These are phyloP conservation scores for Eleginops maclovinus DNA, from an alignment of 2,113 vertebrate species.

Conservation along the genomic window DNA sequence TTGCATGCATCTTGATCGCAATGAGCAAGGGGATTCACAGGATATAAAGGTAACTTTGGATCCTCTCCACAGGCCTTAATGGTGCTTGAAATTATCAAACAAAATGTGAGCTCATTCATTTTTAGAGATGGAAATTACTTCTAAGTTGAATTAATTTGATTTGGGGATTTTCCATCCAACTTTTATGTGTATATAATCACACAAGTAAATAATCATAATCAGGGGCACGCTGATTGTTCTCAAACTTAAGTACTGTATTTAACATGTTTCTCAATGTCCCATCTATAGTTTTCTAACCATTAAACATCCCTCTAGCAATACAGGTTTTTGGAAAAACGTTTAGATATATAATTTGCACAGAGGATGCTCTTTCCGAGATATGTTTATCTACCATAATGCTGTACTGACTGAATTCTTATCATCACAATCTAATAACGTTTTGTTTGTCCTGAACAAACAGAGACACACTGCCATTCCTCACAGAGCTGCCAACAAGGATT, in stretches of 20 bases:
- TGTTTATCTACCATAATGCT: slow-evolving; percentile 5
- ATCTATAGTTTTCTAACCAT: too few species aligned
- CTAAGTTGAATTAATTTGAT: slow-evolving; percentile 60
- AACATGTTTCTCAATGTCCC: too few species aligned
- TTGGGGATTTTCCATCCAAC: slow-evolving; percentile 27
- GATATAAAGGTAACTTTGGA: slow-evolving; percentile 46
- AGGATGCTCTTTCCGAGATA: background rate
- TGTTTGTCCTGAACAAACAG: slow-evolving; percentile 49
- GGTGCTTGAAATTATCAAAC: slow-evolving; percentile 47
- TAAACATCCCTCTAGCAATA: too few species aligned
- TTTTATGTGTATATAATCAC: slow-evolving; percentile 1
- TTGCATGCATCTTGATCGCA: slow-evolving; percentile 39
- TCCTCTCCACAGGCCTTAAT: slow-evolving; percentile 45
- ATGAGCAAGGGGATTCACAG: slow-evolving; percentile 26
- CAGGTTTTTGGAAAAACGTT: too few species aligned
- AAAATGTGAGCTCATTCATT: slow-evolving; percentile 45
- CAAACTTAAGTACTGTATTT: too few species aligned
- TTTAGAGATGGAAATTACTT: slow-evolving; percentile 41
- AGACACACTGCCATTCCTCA: background rate
- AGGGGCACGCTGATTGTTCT: too few species aligned
- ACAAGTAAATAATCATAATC: too few species aligned
- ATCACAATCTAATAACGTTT: slow-evolving; percentile 28
- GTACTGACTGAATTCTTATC: background rate
- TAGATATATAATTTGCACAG: too few species aligned
- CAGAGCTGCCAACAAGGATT: slow-evolving; percentile 10